These are phyloP conservation scores for Leucopsar rothschildi DNA, from an alignment of 2,113 vertebrate genomes.

Conservation along the genomic window DNA sequence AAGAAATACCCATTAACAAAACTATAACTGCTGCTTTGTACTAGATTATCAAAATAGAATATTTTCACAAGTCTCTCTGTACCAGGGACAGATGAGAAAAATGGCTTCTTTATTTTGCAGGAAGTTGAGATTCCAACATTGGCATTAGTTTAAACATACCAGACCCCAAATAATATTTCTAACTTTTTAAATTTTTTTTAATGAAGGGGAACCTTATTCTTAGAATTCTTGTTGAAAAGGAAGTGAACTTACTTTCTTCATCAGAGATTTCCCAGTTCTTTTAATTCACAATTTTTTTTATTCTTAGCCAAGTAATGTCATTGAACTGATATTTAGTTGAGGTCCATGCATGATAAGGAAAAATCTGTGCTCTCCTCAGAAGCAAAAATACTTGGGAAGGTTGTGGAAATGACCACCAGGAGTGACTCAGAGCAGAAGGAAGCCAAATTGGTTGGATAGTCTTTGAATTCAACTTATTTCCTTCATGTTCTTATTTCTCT, in stretches of 20 bases:
- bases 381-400: background rate
- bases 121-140: background rate
- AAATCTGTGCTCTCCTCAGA: background rate
- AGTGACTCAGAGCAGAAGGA: background rate
- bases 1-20: background rate
- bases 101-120: background rate
- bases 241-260: background rate
- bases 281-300: background rate
- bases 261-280: background rate
- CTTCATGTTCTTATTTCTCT: background rate
- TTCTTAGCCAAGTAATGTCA: background rate
- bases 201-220: background rate
- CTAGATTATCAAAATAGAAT: background rate
- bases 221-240: background rate
- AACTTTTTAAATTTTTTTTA: background rate
- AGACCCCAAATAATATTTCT: background rate
- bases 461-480: background rate
- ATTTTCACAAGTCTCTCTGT: background rate
- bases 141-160: background rate
- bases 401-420: background rate
- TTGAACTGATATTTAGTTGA: background rate
- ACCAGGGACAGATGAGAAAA: background rate
- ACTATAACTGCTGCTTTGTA: background rate
- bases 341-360: background rate
- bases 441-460: background rate